Conservation (phyloP, 1,140 invertebrate genomes). For the Hycleus phaleratus region DNA sequence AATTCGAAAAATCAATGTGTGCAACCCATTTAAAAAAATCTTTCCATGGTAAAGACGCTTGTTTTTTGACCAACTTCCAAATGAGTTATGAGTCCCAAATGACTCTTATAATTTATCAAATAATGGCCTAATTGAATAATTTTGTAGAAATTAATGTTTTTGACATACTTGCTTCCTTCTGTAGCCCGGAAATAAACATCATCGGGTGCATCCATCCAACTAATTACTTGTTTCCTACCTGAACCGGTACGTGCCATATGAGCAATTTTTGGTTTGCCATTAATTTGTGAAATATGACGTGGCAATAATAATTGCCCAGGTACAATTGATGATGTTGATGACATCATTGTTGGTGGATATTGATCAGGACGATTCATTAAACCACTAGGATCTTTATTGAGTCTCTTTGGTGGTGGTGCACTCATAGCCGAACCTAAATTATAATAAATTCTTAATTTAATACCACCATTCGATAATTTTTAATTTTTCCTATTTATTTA, state of each 20-base stretch:
- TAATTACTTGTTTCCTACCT: conserved; percentile 82
- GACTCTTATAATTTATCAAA: no score
- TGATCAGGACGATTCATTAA: conserved; percentile 57
- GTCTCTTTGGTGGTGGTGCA: conserved; percentile 54
- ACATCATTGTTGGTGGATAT: conserved; percentile 57
- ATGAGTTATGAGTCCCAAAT: no score
- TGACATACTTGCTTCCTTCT: conserved; percentile 77
- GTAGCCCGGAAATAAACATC: conserved; percentile 93
- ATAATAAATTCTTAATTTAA: no score
- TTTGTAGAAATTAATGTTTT: no score
- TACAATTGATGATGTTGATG: conserved; percentile 47
- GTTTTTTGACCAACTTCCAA: neutral
- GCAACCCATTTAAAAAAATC: neutral
- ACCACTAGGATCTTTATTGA: conserved; percentile 61
- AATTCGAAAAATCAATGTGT: no score
- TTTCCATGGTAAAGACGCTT: neutral
- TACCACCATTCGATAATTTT: neutral
- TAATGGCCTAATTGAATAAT: no score
- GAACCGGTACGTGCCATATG: conserved; percentile 54
- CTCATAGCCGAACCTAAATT: conserved; percentile 30
- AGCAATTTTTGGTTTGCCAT: conserved; percentile 66
- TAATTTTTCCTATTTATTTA: neutral
- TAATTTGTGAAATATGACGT: conserved; percentile 56
- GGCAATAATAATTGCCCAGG: conserved; percentile 51
- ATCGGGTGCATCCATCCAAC: conserved; percentile 96